Conservation (phyloP, 2,888 invertebrate species). For the Pseudolycoriella hygida region DNA sequence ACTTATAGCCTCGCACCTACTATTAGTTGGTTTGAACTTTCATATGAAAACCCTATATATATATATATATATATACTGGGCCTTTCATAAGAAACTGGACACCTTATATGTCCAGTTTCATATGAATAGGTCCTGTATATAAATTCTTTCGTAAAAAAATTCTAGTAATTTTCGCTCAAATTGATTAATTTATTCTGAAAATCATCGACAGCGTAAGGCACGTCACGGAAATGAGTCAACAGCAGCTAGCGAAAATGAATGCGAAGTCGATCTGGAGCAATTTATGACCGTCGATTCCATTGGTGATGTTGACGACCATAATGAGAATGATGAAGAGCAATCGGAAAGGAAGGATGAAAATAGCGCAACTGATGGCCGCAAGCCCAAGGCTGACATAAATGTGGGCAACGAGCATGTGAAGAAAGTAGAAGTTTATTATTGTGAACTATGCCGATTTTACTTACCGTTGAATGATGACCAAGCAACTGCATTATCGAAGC, state of each 20-base stretch:
- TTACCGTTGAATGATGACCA: constrained; percentile 42
- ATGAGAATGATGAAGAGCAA: constrained; percentile 5
- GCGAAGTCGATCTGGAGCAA: constrained; percentile 55
- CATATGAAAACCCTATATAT: too few relatives aligned
- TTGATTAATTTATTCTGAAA: too few relatives aligned
- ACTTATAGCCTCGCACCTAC: too few relatives aligned
- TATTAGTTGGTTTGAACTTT: too few relatives aligned
- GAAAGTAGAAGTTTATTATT: constrained; percentile 60
- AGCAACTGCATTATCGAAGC: constrained; percentile 43
- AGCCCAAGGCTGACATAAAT: not conserved
- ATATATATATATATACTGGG: too few relatives aligned
- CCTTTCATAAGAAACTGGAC: too few relatives aligned
- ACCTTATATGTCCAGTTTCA: too few relatives aligned
- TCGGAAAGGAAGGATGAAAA: not conserved
- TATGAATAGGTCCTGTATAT: too few relatives aligned
- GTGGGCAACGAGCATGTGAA: constrained; percentile 48
- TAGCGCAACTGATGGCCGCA: constrained; percentile 5
- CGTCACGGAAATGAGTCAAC: constrained; percentile 34
- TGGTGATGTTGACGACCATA: constrained; percentile 60
- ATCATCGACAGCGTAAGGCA: constrained; percentile 35
- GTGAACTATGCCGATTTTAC: constrained; percentile 62
- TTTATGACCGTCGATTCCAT: constrained; percentile 81
- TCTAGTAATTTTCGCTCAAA: too few relatives aligned
- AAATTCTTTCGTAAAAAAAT: too few relatives aligned
- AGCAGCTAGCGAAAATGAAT: constrained; percentile 47